phyloP scores from a whole-genome alignment of 2,888 invertebrate species.

The Dione vanillae region DNA sequence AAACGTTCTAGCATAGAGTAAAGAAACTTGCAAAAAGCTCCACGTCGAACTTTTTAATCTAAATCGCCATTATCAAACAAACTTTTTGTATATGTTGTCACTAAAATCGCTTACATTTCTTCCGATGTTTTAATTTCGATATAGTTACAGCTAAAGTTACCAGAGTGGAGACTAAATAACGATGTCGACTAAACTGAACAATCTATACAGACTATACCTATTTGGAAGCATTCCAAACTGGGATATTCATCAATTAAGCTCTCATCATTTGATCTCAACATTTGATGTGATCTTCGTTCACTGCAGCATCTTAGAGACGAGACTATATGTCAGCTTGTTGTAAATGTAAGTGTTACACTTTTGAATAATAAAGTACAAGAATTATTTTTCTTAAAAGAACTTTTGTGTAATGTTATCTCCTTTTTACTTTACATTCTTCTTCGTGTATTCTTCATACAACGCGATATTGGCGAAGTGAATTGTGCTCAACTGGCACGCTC shows the following conservation, averaged over 20 bases:
- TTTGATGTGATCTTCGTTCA: slow-evolving; percentile 27
- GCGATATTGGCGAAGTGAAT: too few species aligned
- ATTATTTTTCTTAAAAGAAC: too few species aligned
- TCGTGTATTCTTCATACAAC: too few species aligned
- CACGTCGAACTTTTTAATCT: not conserved
- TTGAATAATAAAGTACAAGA: too few species aligned
- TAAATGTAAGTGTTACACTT: not conserved
- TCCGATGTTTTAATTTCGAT: slow-evolving; percentile 15
- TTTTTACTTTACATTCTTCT: too few species aligned
- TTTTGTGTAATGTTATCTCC: too few species aligned
- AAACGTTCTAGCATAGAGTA: not conserved
- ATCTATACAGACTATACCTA: slow-evolving; percentile 41
- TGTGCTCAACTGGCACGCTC: too few species aligned
- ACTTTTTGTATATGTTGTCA: not conserved
- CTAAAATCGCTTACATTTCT: not conserved
- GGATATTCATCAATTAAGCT: slow-evolving; percentile 47
- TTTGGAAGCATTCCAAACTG: slow-evolving; percentile 44
- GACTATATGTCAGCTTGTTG: not conserved
- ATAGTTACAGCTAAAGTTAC: slow-evolving; percentile 5
- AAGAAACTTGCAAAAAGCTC: not conserved
- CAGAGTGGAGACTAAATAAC: slow-evolving; percentile 16
- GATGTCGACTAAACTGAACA: slow-evolving; percentile 33
- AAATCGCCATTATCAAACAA: not conserved
- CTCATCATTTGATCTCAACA: slow-evolving; percentile 35
- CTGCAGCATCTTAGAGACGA: slow-evolving; percentile 15